Conservation (phyloP, 2,113 vertebrate species). For the Shinisaurus crocodilurus region DNA sequence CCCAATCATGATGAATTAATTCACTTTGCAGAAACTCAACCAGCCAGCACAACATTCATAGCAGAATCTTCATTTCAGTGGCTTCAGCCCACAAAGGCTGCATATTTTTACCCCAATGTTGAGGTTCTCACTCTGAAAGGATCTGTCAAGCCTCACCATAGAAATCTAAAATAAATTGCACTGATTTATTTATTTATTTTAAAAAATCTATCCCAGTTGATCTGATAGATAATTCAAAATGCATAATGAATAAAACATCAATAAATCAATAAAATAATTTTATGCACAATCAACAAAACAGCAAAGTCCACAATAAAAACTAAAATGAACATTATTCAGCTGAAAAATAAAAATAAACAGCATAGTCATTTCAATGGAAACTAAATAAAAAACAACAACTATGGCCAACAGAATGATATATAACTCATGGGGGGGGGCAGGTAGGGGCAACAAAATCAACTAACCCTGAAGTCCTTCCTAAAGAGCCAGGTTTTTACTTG, state of each 20-base stretch:
- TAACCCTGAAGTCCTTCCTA: background rate
- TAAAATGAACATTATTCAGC: background rate
- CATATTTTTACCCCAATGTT: background rate
- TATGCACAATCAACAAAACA: background rate
- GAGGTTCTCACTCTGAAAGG: background rate
- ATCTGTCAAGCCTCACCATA: background rate
- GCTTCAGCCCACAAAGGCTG: background rate
- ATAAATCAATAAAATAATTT: too few species aligned
- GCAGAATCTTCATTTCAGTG: background rate
- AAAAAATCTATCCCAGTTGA: background rate
- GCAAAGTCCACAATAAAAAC: background rate
- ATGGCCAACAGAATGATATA: background rate
- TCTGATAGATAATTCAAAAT: background rate
- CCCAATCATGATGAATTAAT: background rate
- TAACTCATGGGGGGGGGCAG: background rate
- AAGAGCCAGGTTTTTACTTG: background rate
- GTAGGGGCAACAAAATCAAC: background rate
- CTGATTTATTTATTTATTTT: background rate
- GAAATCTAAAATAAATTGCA: slow-evolving; percentile 11
- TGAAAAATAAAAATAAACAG: background rate
- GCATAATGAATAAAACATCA: background rate
- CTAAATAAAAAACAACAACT: background rate
- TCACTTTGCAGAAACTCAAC: background rate
- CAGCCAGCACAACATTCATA: background rate
- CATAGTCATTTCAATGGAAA: background rate